Evolutionary conservation across 2,888 invertebrate genomes (phyloP), one percentile per base, ranked within the genome.

Genomic region (Lottia scabra): DNA sequence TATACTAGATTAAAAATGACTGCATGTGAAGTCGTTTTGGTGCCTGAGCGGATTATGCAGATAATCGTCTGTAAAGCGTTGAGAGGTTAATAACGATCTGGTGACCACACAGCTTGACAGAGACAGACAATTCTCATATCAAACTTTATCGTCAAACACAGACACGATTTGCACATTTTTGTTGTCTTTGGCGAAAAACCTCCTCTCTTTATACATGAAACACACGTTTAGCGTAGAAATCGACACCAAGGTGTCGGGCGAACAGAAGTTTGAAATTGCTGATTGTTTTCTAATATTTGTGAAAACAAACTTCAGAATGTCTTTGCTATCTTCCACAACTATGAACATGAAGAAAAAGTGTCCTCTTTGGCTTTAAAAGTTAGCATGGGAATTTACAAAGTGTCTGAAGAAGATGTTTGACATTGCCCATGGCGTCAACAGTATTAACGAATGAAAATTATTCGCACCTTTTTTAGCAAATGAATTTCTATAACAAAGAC

Each of bases 281-380:
- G 56, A 56, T 56, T 56, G 56, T 56, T 56, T 56, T 56, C 56
- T 56, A 23, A 56, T 56, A 56, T 56, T 56, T 56, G 56, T 56
- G 23, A 23, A 56, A 56, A 56, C 56, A 56, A 56, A 56, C 56
- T 56, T 56, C 56, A 23, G 56, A 56, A 23, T 56, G 56, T 56
- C 56, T 56, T 56, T 56, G 23, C 23, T 56, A 56, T 56, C 23
- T 56, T 56, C 19, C 2, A 56, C 19, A 19, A 56, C 56, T 56
- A 19, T 19, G 23, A 56, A 56, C 56, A 56, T 12, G 19, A 56
- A 19, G 56, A 56, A 56, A 56, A 56, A 56, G 19, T 23, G 56
- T 56, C 56, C 10, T 56, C 23, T 10, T 23, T 13, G 23, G 56
- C 19, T 56, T 19, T 19, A 56, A 56, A n/a, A 19, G 56, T 56